Conservation (phyloP, 2,113 vertebrate genomes). For the cattle (Bos taurus) region ARS-UCD2.0 NC_037347.1:532001-532500, state of each 20-base stretch:
- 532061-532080: neutral
- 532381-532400: neutral
- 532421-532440: rapidly evolving
- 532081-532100: neutral
- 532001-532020: neutral
- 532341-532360: neutral
- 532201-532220: neutral
- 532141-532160: neutral
- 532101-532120: neutral
- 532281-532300: neutral
- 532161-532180: neutral
- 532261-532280: neutral
- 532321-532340: too few species aligned
- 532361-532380: neutral
- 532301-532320: neutral
- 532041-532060: neutral
- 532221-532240: neutral
- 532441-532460: too few species aligned
- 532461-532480: rapidly evolving
- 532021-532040: neutral
- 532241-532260: neutral
- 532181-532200: neutral
- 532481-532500: neutral
- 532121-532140: neutral
- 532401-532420: rapidly evolving